These are phyloP conservation scores for Hoplodrina ambigua DNA, from an alignment of 2,888 invertebrate genomes.

Conservation along the genomic window DNA sequence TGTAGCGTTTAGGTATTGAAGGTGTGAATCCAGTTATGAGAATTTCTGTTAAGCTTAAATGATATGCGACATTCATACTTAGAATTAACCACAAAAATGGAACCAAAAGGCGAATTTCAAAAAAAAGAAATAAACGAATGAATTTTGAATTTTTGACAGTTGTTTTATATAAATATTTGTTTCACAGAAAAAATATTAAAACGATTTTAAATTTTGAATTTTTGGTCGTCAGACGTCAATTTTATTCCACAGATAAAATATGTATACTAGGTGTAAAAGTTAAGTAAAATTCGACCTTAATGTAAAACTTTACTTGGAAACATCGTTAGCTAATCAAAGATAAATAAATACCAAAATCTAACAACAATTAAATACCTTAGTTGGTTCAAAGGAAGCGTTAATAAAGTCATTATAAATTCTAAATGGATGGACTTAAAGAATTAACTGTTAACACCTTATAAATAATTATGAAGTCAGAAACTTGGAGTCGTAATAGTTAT, in stretches of 20 bases:
- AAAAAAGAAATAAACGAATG: too few relatives aligned
- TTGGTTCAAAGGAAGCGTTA: slow-evolving; percentile 50
- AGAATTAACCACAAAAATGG: too few relatives aligned
- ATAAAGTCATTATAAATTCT: slow-evolving; percentile 62
- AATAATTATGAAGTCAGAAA: slow-evolving; percentile 74
- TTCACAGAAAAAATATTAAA: too few relatives aligned
- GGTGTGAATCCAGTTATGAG: slow-evolving; percentile 19
- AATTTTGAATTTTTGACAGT: too few relatives aligned
- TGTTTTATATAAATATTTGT: too few relatives aligned
- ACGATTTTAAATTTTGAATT: too few relatives aligned
- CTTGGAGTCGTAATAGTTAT: slow-evolving; percentile 71
- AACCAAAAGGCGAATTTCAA: too few relatives aligned
- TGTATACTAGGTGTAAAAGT: neutral
- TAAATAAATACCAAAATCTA: slow-evolving; percentile 48
- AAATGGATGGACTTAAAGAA: slow-evolving; percentile 68
- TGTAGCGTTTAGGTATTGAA: slow-evolving; percentile 28
- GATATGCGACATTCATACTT: too few relatives aligned
- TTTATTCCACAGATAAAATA: neutral
- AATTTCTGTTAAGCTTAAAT: neutral
- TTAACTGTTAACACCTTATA: slow-evolving; percentile 74
- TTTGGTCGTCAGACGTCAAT: too few relatives aligned
- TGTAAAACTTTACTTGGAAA: slow-evolving; percentile 6
- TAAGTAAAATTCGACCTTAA: neutral
- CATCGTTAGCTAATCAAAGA: slow-evolving; percentile 46
- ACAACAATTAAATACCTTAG: slow-evolving; percentile 57